Percentiles rank a stretch among this genome's conserved stretches.
Evolutionary conservation across 2,888 invertebrate genomes (phyloP).

Genomic region (Drosophila mercatorum): DNA sequence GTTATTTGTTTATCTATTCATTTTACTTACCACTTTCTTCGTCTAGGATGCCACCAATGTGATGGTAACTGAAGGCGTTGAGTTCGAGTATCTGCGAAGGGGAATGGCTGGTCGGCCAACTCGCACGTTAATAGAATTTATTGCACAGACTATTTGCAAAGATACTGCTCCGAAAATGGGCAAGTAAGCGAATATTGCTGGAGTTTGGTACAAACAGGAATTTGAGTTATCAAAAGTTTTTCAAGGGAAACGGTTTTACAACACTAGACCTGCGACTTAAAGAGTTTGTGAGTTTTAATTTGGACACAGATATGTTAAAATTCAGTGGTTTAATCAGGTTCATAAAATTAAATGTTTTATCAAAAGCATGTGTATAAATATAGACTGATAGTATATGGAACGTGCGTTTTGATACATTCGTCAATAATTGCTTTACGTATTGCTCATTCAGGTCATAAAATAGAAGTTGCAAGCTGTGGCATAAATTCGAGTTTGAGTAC

Average conservation of each 20-base stretch:
- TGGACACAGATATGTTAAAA: slow-evolving; percentile 43
- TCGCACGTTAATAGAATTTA: slow-evolving; percentile 89
- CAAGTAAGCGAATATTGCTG: slow-evolving; percentile 7
- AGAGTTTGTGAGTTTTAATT: slow-evolving; percentile 24
- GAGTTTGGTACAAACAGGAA: neutral
- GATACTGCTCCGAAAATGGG: slow-evolving; percentile 80
- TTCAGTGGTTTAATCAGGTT: slow-evolving; percentile 57
- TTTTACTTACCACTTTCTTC: neutral
- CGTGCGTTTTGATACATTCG: slow-evolving; percentile 42
- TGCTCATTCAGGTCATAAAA: slow-evolving; percentile 35
- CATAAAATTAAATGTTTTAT: slow-evolving; percentile 67
- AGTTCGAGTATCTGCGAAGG: slow-evolving; percentile 87
- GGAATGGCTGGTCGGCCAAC: slow-evolving; percentile 92
- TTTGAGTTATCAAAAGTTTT: neutral
- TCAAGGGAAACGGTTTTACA: slow-evolving; percentile 15
- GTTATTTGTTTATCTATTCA: neutral
- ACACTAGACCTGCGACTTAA: slow-evolving; percentile 27
- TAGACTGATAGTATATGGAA: slow-evolving; percentile 20
- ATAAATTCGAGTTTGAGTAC: slow-evolving; percentile 32
- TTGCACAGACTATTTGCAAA: slow-evolving; percentile 86
- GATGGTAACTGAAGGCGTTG: slow-evolving; percentile 88
- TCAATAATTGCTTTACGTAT: slow-evolving; percentile 61
- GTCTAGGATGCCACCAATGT: slow-evolving; percentile 89
- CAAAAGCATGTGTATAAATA: slow-evolving; percentile 57
- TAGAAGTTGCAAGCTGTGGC: slow-evolving; percentile 36